Evolutionary conservation across 2,888 invertebrate species (phyloP).

Genomic region (Lasioglossum morio): DNA sequence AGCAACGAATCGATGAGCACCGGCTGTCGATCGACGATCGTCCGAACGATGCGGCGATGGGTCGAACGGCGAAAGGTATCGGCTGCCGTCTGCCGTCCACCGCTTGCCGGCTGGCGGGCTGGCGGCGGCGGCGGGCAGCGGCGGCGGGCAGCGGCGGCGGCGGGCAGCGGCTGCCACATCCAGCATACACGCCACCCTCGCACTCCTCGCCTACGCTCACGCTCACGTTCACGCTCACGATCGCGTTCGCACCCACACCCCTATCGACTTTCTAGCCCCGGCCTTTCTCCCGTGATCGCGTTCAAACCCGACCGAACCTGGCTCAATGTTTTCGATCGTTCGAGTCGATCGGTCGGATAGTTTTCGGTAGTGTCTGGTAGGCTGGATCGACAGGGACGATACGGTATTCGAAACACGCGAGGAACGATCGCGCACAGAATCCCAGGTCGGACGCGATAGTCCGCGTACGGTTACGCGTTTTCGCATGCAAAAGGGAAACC

Average conservation of each 20-base stretch:
- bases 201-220: not conserved
- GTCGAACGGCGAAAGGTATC: conserved; percentile 37
- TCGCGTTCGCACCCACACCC: conserved; percentile 12
- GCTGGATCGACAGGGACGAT: not conserved
- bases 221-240: not conserved
- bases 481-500: conserved; percentile 35
- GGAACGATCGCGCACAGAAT: not conserved
- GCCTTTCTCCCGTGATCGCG: not conserved
- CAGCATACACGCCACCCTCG: not conserved
- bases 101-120: conserved; percentile 46
- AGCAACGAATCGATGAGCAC: conserved; percentile 41
- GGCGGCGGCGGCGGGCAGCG: too few relatives aligned
- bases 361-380: not conserved
- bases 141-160: too few relatives aligned
- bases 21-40: conserved; percentile 49
- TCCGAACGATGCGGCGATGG: conserved; percentile 14
- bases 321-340: not conserved
- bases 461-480: conserved; percentile 11
- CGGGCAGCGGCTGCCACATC: not conserved
- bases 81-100: conserved; percentile 49
- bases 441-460: not conserved
- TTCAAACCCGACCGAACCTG: not conserved
- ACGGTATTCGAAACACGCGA: not conserved
- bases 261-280: conserved; percentile 27
- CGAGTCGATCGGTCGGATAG: not conserved